Evolutionary conservation across 30 jellyfish, hydroid and myxozoan genomes (phyloP).

Genomic region (Haliclystus octoradiatus): DNA sequence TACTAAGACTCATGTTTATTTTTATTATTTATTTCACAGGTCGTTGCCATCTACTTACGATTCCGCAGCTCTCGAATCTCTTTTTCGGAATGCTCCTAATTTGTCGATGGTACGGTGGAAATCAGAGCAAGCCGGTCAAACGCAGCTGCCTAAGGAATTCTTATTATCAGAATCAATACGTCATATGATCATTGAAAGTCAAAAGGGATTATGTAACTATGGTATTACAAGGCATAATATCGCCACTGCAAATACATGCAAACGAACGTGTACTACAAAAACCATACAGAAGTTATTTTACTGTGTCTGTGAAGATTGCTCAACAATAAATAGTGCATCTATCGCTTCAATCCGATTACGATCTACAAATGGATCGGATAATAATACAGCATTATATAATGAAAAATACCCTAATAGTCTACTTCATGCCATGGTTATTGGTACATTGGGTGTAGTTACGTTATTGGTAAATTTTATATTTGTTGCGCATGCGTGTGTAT

Average conservation of each 20-base stretch:
- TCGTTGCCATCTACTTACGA: not conserved
- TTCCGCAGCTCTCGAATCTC: not conserved
- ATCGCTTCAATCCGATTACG: too few relatives aligned
- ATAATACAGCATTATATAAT: too few relatives aligned
- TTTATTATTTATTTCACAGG: not conserved
- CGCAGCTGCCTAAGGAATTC: not conserved
- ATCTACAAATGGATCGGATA: too few relatives aligned
- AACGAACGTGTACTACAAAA: not conserved
- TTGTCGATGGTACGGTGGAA: not conserved
- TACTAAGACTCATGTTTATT: not conserved
- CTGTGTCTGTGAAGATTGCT: not conserved
- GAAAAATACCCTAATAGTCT: too few relatives aligned
- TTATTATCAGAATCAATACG: not conserved
- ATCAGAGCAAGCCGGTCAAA: not conserved
- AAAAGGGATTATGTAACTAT: not conserved
- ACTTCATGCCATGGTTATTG: constrained; percentile 39
- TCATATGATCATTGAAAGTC: not conserved
- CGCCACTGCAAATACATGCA: not conserved
- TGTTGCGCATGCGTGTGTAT: constrained; percentile 50
- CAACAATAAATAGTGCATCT: not conserved
- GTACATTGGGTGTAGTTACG: constrained; percentile 42
- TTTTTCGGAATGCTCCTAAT: not conserved
- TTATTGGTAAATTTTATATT: constrained; percentile 39
- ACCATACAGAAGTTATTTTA: not conserved
- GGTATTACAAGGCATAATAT: not conserved